These are phyloP conservation scores for Asteroscopus sphinx DNA, from an alignment of 2,888 invertebrate species.

Conservation along the genomic window DNA sequence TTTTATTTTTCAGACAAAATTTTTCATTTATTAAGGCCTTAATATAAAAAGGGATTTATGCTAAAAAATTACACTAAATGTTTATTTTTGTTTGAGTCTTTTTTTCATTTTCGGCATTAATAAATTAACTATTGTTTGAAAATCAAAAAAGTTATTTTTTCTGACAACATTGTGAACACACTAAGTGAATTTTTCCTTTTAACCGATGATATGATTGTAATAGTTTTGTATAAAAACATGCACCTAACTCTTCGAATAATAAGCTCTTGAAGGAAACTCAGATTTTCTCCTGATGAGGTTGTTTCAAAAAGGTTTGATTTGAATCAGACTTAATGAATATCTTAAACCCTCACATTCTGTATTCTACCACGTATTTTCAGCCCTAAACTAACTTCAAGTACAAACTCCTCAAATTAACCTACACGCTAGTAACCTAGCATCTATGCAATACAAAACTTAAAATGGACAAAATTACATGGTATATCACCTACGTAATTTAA, in stretches of 20 bases:
- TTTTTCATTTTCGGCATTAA: too few relatives aligned
- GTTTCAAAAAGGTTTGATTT: conserved; percentile 6
- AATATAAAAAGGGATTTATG: too few relatives aligned
- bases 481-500: conserved; percentile 23
- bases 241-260: conserved; percentile 22
- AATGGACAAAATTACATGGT: conserved; percentile 6
- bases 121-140: too few relatives aligned
- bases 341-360: conserved; percentile 11
- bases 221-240: conserved; percentile 33
- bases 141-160: too few relatives aligned
- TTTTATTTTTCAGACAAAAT: too few relatives aligned
- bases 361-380: conserved; percentile 12
- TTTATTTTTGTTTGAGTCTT: too few relatives aligned
- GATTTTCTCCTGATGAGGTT: conserved; percentile 3
- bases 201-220: too few relatives aligned
- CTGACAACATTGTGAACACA: too few relatives aligned
- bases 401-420: conserved; percentile 25
- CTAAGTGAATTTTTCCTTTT: too few relatives aligned
- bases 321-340: conserved; percentile 7
- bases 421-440: conserved; percentile 18
- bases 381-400: conserved; percentile 32
- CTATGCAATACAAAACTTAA: conserved; percentile 6
- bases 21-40: too few relatives aligned
- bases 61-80: too few relatives aligned
- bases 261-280: conserved; percentile 18